phyloP scores from a whole-genome alignment of 2,888 invertebrate genomes.

The Eristalis tenax region DNA sequence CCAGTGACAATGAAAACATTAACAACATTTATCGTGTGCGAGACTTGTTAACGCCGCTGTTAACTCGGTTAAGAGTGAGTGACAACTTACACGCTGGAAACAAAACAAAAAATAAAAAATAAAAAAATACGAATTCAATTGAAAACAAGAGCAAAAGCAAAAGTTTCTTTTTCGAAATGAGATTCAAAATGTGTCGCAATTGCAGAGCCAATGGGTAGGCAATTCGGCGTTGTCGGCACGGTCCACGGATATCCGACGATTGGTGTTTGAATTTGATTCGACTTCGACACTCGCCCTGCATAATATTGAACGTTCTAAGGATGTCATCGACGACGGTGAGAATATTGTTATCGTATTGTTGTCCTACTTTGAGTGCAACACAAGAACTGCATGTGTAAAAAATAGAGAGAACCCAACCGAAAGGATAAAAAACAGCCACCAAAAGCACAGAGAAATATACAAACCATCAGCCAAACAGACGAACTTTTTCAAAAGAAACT shows the following conservation, averaged over 20 bases:
- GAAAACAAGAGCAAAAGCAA: background rate
- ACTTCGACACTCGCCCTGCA: background rate
- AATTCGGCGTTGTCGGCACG: slow-evolving; percentile 48
- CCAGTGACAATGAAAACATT: slow-evolving; percentile 57
- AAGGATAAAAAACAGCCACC: slow-evolving; percentile 47
- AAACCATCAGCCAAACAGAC: slow-evolving; percentile 42
- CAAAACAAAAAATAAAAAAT: slow-evolving; percentile 12
- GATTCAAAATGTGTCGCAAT: slow-evolving; percentile 34
- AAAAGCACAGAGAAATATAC: slow-evolving; percentile 14
- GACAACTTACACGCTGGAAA: slow-evolving; percentile 30
- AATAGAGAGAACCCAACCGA: background rate
- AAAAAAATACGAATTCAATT: background rate
- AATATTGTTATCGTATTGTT: slow-evolving; percentile 70
- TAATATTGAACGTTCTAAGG: slow-evolving; percentile 47
- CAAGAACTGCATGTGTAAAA: slow-evolving; percentile 53
- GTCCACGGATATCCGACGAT: slow-evolving; percentile 42
- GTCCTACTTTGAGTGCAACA: slow-evolving; percentile 67
- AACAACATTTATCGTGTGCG: slow-evolving; percentile 38
- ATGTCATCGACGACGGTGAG: slow-evolving; percentile 68
- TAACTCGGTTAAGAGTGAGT: slow-evolving; percentile 53
- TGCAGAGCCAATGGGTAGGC: background rate
- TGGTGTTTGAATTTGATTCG: slow-evolving; percentile 40
- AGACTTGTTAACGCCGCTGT: slow-evolving; percentile 56
- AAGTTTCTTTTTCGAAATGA: background rate
- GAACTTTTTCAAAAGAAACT: background rate